phyloP scores from a whole-genome alignment of 2,888 invertebrate species.

The Tinea semifulvella region DNA sequence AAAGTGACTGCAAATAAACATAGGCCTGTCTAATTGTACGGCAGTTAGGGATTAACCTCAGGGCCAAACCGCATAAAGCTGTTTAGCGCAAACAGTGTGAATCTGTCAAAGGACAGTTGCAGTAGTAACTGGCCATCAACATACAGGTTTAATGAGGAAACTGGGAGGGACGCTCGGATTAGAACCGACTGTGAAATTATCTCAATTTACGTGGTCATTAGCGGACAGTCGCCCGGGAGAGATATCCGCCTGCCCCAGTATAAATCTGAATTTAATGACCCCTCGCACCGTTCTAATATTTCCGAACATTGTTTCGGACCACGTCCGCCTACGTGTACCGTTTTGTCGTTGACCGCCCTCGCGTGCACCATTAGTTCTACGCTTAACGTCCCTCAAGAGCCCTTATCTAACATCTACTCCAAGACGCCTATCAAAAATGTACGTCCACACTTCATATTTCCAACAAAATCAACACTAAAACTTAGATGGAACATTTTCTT shows the following conservation, averaged over 20 bases:
- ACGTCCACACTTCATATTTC: conserved; percentile 7
- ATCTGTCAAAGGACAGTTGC: conserved; percentile 14
- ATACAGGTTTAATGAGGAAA: conserved; percentile 26
- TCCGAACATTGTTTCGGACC: conserved; percentile 49
- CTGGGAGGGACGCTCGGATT: conserved; percentile 17
- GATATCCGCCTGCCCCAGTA: conserved; percentile 55
- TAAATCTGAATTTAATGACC: conserved; percentile 66
- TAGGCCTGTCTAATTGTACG: neutral
- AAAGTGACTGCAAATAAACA: neutral
- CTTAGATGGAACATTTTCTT: neutral
- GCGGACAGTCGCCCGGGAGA: conserved; percentile 58
- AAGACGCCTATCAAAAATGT: conserved; percentile 12
- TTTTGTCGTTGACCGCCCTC: conserved; percentile 6
- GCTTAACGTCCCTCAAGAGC: conserved; percentile 11
- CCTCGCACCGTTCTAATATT: conserved; percentile 44
- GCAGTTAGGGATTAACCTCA: neutral
- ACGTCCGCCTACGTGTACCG: conserved; percentile 20
- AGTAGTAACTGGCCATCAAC: conserved; percentile 17
- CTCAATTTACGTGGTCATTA: conserved; percentile 68
- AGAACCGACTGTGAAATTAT: conserved; percentile 53
- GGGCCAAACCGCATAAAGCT: conserved; percentile 11
- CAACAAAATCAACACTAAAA: neutral
- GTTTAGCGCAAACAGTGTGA: neutral
- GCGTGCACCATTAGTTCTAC: conserved; percentile 11
- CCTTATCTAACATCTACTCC: conserved; percentile 11